Percentiles rank a stretch among this genome's conserved stretches.
These are phyloP conservation scores for Myiotriccus ornatus DNA, from an alignment of 2,797 vertebrate species.

Conservation along the genomic window DNA sequence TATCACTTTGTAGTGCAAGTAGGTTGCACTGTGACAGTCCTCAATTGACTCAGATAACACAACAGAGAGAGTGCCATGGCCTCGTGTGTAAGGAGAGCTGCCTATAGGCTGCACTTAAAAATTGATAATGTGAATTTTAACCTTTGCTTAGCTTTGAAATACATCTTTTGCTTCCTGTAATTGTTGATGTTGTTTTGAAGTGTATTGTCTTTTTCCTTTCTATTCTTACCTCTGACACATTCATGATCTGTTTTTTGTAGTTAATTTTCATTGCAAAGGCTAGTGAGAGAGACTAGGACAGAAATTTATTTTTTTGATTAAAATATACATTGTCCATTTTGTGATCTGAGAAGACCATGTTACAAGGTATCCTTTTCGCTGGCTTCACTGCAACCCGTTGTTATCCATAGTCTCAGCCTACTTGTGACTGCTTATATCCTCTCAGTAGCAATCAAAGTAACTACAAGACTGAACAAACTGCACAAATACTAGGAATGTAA, in stretches of 20 bases:
- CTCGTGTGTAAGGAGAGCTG: background rate
- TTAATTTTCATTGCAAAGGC: background rate
- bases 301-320: background rate
- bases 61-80: background rate
- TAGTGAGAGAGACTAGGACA: background rate
- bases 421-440: background rate
- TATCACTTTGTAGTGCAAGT: background rate
- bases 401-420: background rate
- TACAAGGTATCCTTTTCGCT: background rate
- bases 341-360: background rate
- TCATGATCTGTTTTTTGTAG: background rate
- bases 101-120: background rate
- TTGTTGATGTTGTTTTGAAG: background rate
- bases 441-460: background rate
- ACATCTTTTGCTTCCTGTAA: background rate
- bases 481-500: background rate
- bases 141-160: background rate
- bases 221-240: background rate
- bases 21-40: background rate
- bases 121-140: background rate
- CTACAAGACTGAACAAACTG: background rate
- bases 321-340: background rate
- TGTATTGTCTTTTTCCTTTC: background rate
- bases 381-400: background rate
- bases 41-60: background rate